These are phyloP conservation scores for Caenorhabditis virilis DNA, from an alignment of 2,888 invertebrate genomes.

Conservation along the genomic window DNA sequence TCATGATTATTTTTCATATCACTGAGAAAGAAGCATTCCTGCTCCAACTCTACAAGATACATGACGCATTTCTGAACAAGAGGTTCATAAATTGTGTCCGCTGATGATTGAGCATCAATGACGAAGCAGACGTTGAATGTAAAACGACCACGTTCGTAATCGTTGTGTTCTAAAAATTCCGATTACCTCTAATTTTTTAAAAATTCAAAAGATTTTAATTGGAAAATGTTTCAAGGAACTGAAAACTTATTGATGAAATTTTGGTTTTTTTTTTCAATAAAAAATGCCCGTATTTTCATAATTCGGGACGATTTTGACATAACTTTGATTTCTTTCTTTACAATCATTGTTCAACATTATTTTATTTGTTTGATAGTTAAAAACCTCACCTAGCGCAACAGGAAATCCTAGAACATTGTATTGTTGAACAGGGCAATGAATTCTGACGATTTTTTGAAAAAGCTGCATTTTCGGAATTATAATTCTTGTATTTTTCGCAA, in stretches of 20 bases:
- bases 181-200: not conserved
- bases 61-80: constrained; percentile 66
- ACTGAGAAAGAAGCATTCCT: constrained; percentile 52
- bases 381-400: constrained; percentile 50
- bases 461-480: constrained; percentile 53
- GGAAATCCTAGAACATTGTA: constrained; percentile 67
- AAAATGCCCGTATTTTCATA: not conserved
- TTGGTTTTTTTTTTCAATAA: not conserved
- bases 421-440: constrained; percentile 47
- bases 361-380: too few species aligned
- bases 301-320: too few species aligned
- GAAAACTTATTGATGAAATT: not conserved
- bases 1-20: constrained; percentile 31
- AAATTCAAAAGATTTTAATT: not conserved
- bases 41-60: constrained; percentile 65
- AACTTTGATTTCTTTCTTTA: too few species aligned
- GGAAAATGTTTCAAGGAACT: not conserved
- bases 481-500: constrained; percentile 25
- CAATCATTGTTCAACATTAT: too few species aligned
- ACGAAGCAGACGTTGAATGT: constrained; percentile 68
- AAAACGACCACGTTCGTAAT: constrained; percentile 47
- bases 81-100: constrained; percentile 66
- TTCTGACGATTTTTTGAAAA: constrained; percentile 51
- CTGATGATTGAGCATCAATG: constrained; percentile 45
- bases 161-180: constrained; percentile 19